Evolutionary conservation across 2,888 invertebrate genomes (phyloP), one percentile per base, ranked within the genome.

Genomic region (Lasioglossum oenotherae): DNA sequence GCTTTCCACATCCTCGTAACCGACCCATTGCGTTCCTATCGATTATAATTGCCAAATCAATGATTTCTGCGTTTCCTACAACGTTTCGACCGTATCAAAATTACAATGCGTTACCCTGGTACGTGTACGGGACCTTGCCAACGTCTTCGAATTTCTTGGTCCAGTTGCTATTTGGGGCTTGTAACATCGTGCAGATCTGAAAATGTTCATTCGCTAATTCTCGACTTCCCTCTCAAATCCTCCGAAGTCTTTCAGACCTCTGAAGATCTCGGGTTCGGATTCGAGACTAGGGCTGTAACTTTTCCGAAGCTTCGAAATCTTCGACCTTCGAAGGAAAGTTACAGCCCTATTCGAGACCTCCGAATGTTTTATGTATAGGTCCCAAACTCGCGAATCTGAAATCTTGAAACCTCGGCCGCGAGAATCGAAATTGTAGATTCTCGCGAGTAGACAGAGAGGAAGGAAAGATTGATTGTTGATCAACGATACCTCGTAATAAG

Each of bases 81-180:
- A 4, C 31, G 57, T n/a, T n/a, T 19, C 31, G 64, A 31, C 14
- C 12, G 14, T 8, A n/a, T 41, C 8, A n/a, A 41, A 38, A 41
- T 49, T n/a, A n/a, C 1, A n/a, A 12, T 8, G 35, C 49, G 14
- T 23, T 94, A 96, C 97, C 98, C 95, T 98, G 97, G 95, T 98
- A 98, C 0, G 98, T 97, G 93, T 97, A 98, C 2, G 98, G 98
- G 82, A 98, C 98, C 95, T 97, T 97, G 79, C 98, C 98, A 49
- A 96, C 95, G 49, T 97, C 97, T 93, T 98, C 98, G 97, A 98
- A 98, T 91, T 97, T 97, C 88, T 97, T 96, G 0, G 97, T 98
- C 98, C 98, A 98, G 3, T 97, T 97, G 12, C 97, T 96, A 0
- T 96, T 96, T 78, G 97, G 96, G 86, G 97, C 96, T 92, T 97